These are phyloP conservation scores for Apamea crenata DNA, from an alignment of 2,888 invertebrate species.

Conservation along the genomic window DNA sequence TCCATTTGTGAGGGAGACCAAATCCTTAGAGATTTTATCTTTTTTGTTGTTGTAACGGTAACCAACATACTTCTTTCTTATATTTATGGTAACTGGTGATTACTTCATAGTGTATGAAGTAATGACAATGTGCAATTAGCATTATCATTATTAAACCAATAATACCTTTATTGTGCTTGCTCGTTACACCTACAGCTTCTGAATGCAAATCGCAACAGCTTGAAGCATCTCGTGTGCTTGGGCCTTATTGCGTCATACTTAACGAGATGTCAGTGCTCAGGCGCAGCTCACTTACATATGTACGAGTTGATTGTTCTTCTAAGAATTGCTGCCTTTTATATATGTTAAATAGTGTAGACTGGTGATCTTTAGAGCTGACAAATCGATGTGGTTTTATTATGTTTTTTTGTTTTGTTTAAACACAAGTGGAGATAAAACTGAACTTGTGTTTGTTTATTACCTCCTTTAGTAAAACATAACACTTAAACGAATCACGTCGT, in stretches of 20 bases:
- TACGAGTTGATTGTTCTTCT: slow-evolving; percentile 51
- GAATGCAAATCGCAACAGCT: background rate
- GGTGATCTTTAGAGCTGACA: slow-evolving; percentile 30
- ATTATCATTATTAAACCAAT: background rate
- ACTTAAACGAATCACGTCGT: background rate
- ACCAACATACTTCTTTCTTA: background rate
- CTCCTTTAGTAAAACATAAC: background rate
- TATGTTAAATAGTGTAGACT: slow-evolving; percentile 23
- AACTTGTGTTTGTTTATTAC: background rate
- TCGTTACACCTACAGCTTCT: background rate
- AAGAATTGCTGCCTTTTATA: slow-evolving; percentile 49
- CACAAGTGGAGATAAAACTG: background rate
- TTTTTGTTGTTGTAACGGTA: background rate
- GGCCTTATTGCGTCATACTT: slow-evolving; percentile 33
- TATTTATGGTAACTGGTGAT: background rate
- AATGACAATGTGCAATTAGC: background rate
- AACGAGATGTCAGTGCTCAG: slow-evolving; percentile 47
- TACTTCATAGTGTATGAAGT: background rate
- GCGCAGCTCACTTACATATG: slow-evolving; percentile 31
- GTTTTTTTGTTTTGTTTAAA: slow-evolving; percentile 1
- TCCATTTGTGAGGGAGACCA: too few relatives aligned
- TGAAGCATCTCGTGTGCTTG: slow-evolving; percentile 12
- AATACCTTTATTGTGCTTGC: background rate
- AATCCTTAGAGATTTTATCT: background rate
- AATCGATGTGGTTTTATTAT: background rate